These are phyloP conservation scores for Turdus rufiventris DNA, from an alignment of 2,113 vertebrate genomes.

Conservation along the genomic window DNA sequence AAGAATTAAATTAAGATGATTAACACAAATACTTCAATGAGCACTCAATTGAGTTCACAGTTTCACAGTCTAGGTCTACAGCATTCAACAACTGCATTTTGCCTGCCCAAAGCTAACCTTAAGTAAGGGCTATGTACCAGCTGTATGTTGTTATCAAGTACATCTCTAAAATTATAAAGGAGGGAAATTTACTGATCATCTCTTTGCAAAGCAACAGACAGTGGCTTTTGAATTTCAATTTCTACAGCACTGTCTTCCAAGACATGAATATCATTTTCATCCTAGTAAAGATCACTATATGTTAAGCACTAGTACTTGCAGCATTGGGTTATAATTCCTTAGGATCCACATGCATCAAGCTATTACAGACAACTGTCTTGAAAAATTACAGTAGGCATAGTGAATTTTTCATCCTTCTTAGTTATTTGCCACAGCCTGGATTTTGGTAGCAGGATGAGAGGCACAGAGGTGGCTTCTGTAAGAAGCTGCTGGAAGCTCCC, in stretches of 20 bases:
- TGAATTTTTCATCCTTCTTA: neutral
- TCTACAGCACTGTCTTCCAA: neutral
- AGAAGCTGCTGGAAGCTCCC: neutral
- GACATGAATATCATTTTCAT: neutral
- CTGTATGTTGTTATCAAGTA: neutral
- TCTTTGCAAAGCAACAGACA: neutral
- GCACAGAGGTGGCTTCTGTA: too few species aligned
- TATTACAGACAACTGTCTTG: neutral
- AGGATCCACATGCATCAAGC: neutral
- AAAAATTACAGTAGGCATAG: neutral
- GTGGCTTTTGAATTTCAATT: neutral
- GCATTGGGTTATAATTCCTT: neutral
- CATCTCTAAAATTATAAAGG: neutral
- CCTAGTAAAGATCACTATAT: neutral
- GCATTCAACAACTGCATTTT: neutral
- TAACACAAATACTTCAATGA: neutral
- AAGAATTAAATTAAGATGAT: neutral
- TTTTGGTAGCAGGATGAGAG: neutral
- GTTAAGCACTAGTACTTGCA: neutral
- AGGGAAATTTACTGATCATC: neutral
- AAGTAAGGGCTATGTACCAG: neutral
- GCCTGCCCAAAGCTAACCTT: neutral
- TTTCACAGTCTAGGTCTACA: neutral
- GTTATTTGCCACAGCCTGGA: neutral
- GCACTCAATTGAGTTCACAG: neutral